These are phyloP conservation scores for Agriopis marginaria DNA, from an alignment of 2,888 invertebrate species.

Conservation along the genomic window DNA sequence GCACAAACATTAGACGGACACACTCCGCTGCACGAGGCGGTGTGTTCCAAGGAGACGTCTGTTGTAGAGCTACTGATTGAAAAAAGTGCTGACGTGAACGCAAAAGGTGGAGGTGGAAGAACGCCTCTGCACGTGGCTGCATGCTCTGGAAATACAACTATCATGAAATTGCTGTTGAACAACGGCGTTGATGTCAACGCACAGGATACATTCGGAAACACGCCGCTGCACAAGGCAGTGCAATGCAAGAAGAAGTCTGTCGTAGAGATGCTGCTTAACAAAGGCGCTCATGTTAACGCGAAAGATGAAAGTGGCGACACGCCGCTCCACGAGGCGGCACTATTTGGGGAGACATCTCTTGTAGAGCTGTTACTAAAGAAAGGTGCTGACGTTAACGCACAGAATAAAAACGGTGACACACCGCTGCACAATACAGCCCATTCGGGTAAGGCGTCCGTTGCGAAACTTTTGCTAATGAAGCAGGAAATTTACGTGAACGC, in stretches of 20 bases:
- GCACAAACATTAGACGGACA: not conserved
- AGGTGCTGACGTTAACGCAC: not conserved
- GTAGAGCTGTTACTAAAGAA: not conserved
- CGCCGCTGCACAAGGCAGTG: not conserved
- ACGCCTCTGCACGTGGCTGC: conserved; percentile 3
- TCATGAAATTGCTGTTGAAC: not conserved
- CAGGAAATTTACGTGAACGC: not conserved
- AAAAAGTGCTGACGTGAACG: not conserved
- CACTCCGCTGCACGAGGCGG: not conserved
- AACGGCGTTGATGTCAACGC: conserved; percentile 2
- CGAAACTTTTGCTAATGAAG: not conserved
- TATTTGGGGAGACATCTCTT: not conserved
- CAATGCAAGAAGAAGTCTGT: not conserved
- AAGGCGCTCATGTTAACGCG: not conserved
- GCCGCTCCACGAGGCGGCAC: not conserved
- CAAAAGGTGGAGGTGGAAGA: not conserved
- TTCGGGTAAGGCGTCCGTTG: too few relatives aligned
- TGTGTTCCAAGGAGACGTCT: not conserved
- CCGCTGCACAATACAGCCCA: not conserved
- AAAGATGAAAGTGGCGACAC: not conserved
- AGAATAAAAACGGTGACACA: not conserved
- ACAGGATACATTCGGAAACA: not conserved
- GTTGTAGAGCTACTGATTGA: not conserved
- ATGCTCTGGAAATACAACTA: not conserved
- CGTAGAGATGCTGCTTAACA: not conserved